Conservation (phyloP, 2,113 vertebrate genomes). For the Thunnus thynnus region DNA sequence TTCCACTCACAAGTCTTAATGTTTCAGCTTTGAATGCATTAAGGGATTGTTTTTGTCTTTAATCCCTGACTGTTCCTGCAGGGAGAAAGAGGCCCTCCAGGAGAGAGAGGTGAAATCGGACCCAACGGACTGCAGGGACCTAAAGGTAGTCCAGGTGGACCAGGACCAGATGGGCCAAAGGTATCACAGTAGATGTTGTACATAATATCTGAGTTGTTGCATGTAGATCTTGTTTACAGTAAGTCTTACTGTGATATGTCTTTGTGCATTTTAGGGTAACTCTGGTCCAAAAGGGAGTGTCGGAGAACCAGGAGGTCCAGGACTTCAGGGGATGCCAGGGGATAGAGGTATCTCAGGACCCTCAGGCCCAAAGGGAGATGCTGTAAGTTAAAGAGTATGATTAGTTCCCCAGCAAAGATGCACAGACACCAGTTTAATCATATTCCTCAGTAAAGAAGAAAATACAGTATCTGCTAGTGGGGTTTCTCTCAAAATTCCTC, state of each 20-base stretch:
- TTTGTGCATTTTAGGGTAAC: constrained; percentile 86
- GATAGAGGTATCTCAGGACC: constrained; percentile 94
- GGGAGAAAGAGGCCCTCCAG: constrained; percentile 97
- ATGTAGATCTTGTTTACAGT: not conserved
- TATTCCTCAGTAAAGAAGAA: not conserved
- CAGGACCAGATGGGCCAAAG: constrained; percentile 94
- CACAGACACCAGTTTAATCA: not conserved
- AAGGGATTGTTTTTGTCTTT: not conserved
- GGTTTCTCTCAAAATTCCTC: not conserved
- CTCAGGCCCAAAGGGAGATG: constrained; percentile 94
- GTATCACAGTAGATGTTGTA: constrained; percentile 73
- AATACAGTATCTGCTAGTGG: not conserved
- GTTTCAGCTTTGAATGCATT: not conserved
- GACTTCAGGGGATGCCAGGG: constrained; percentile 97
- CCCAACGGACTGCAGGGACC: constrained; percentile 90
- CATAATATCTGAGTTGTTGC: not conserved
- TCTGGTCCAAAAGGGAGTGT: constrained; percentile 88
- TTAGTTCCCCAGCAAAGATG: constrained; percentile 2
- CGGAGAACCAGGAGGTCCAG: constrained; percentile 92
- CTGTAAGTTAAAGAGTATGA: constrained; percentile 82
- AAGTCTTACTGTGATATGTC: not conserved
- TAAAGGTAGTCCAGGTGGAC: constrained; percentile 93
- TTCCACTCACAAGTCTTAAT: not conserved
- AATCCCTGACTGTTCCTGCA: constrained; percentile 52
- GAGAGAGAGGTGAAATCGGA: constrained; percentile 94